Base-by-base conservation (phyloP, 2,113 vertebrate genomes). In the Amphiprion percula region DNA sequence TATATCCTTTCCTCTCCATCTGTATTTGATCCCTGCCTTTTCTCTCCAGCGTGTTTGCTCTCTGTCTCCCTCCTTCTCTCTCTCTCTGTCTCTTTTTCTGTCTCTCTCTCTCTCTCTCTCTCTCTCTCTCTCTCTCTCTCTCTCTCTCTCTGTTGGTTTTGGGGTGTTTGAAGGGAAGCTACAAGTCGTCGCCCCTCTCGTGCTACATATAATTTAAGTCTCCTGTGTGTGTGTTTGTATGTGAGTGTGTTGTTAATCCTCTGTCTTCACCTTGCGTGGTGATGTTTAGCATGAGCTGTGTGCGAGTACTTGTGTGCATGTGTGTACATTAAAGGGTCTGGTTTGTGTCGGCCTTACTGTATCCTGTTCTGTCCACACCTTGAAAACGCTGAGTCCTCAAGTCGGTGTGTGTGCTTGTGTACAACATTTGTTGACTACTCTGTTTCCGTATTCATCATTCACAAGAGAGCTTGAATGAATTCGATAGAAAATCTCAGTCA, bases 1-100 rank as follows among this genome's bases (percentile, higher is more conserved):
- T 92, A 84, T 92, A 90, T 88, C 91, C 90, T 91, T 91, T 92
- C 87, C 89, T 88, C 83, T 84, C 79, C 10, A 76, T 82, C 91
- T 87, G 65, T 90, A 88, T 91, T 90, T 90, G 82, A 90, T 88
- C 62, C 73, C 83, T 85, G 79, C 72, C 54, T 77, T 88, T 83
- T 76, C 73, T 87, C 79, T 71, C 58, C 50, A 19, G 65, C 47
- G 52, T 81, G 46, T 81, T 87, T 85, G 63, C 1, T 53, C 76
- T 56, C 28, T 61, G 5, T 78, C 73, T 26, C 53, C 54, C 41
- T 56, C 24, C 54, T 41, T 66, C 53, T 49, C 55, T 55, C 64
- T 68, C 59, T 26, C 26, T 26, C 3, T 26, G 15, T 81, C 49
- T 56, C 39, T 60, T 33, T 50, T 30, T 53, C 49, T 56, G 26